Evolutionary conservation across 2,113 vertebrate genomes (phyloP), one percentile per base, ranked within the genome.

Genomic region (Gymnobelideus leadbeateri): DNA sequence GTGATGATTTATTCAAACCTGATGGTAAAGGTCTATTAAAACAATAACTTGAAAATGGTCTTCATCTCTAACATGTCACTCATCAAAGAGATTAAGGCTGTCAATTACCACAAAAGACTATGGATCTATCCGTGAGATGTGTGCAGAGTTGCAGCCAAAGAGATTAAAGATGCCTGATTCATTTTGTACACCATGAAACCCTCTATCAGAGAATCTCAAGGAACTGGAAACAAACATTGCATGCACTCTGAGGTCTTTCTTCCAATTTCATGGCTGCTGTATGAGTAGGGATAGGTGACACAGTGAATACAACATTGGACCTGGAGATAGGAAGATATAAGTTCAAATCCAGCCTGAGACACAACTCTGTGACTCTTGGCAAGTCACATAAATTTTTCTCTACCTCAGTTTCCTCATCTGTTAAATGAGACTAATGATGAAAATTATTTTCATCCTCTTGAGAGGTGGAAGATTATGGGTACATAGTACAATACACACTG

Each of bases 1-100:
- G 95, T 94, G 93, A 47, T 96, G 98, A 97, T 97, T 97, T 97
- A 97, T 96, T 95, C 95, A 91, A 97, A 61, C 94, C 94, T 96
- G 57, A 94, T 96, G 92, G 92, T 89, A 96, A 96, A 97, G 61
- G 92, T 93, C 95, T 97, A 97, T 97, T 97, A 97, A 97, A 97
- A 97, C 96, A 97, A 95, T 94, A 97, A 96, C 96, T 95, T 97
- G 92, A 94, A 97, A 97, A 97, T 94, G 95, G 89, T 95, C 91
- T 93, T 61, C 96, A 51, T 54, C 90, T 50, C 89, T 97, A 91
- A 96, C 49, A 91, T 52, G 89, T 93, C 94, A 94, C 94, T 96
- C 91, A 91, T 94, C 28, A 21, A 61, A 96, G 84, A 95, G 92
- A 97, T 89, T 49, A 94, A 16, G 46, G 51, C 93, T 96, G 51